Percentiles rank a stretch among this genome's conserved stretches.
Evolutionary conservation across 1,140 invertebrate species (phyloP).

Genomic region (Heliconius melpomene): DNA sequence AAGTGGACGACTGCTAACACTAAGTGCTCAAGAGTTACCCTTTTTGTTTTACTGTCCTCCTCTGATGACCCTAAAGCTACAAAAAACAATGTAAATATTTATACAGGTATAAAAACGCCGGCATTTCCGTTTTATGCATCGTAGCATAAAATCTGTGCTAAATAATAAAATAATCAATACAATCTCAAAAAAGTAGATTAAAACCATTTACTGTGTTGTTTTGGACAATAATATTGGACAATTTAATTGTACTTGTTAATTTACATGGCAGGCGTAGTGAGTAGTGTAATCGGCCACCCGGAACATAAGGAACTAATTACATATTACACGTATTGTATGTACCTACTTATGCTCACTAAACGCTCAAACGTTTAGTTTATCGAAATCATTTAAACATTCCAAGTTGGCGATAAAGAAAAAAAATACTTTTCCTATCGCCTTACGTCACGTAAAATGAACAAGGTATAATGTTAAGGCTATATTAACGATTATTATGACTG

Average conservation of each 20-base stretch:
- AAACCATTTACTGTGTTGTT: neutral
- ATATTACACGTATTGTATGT: neutral
- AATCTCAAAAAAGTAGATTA: neutral
- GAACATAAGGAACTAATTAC: conserved; percentile 30
- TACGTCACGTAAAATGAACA: too few relatives aligned
- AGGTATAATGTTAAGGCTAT: too few relatives aligned
- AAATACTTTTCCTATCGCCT: neutral
- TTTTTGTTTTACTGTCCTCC: too few relatives aligned
- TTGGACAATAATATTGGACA: neutral
- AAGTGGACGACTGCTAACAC: too few relatives aligned
- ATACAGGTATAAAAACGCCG: neutral
- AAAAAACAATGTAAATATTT: too few relatives aligned
- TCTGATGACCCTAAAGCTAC: too few relatives aligned
- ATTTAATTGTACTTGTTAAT: neutral
- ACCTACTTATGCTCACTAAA: neutral
- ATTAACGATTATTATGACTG: too few relatives aligned
- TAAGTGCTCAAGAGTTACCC: too few relatives aligned
- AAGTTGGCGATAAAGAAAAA: neutral
- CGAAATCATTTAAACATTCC: conserved; percentile 20
- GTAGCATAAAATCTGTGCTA: neutral
- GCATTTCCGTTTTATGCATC: neutral
- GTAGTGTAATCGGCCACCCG: conserved; percentile 15
- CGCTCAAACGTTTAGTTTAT: conserved; percentile 25
- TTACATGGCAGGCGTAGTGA: neutral
- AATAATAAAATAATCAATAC: conserved; percentile 2